Evolutionary conservation across 2,113 vertebrate genomes (phyloP), one percentile per base, ranked within the genome.

Genomic region (Pluvialis apricaria): DNA sequence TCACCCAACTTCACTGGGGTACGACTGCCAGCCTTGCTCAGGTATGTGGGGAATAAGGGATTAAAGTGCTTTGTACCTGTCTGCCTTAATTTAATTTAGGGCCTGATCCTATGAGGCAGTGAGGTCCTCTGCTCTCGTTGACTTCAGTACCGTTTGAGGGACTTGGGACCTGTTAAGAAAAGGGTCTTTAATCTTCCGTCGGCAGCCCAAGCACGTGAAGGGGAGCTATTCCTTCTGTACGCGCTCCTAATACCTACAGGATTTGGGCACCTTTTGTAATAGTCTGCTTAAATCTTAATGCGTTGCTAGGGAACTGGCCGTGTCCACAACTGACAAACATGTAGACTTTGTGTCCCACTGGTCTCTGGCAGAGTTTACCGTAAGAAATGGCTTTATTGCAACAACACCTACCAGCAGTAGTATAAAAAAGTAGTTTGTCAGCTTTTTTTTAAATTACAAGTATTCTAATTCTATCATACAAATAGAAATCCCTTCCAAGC

Each of bases 211-310:
- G 36, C 2, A 2, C 0, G 12, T 9, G 3, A 68, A 69, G 66
- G 79, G 60, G 60, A 86, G 25, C 45, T 62, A 18, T 36, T 96
- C 36, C 73, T 85, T 60, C 75, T 47, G 55, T 15, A 69, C 0
- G 5, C 69, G 34, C 72, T 45, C 0, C 1, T 82, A 88, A 31
- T 47, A 83, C 29, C 36, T 65, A 82, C 26, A 52, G 80, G 78
- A 95, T 81, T 95, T 96, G 38, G n/a, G 71, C 36, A 85, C 68
- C 80, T 96, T 91, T 87, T 95, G 76, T 81, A 90, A 65, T 14
- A 83, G 91, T 85, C 58, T 8, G 36, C 75, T 94, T 84, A 88
- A 96, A 84, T 62, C 85, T 75, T 90, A 76, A 49, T 19, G 65
- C 1, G 82, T 96, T 96, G 91, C 94, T 93, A 87, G 66, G 95